Evolutionary conservation across 2,888 invertebrate species (phyloP), one percentile per base, ranked within the genome.

Genomic region (Chorisops tibialis): DNA sequence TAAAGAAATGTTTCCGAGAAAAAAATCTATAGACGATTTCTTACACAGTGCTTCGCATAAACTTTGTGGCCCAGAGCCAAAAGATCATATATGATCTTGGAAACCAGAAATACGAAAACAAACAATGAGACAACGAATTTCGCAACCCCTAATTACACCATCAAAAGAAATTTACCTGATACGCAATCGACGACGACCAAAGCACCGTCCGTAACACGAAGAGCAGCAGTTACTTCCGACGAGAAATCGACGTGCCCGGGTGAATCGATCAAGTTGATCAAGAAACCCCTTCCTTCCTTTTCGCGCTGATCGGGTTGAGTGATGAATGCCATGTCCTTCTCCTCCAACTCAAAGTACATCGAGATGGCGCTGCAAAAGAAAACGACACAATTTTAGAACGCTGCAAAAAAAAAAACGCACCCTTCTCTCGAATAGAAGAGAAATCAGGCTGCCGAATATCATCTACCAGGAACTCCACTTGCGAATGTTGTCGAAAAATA

Each of bases 241-340:
- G 98, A 98, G 84, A 99, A 99, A 82, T 99, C 99, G 75, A 99
- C 99, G 90, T 99, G 99, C 69, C 99, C 99, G 70, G 99, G 99
- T 18, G 99, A 99, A 81, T 99, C 99, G 72, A 99, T 99, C 81
- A 99, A 82, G 81, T 99, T 99, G 83, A 99, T 99, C 81, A 99
- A 90, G 87, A 99, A 99, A 82, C 96, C 97, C 80, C 89, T 91
- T 70, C 88, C 88, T 35, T 82, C 87, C 82, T 91, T 92, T 74
- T 96, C 95, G 74, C 93, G 87, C 80, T 96, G 95, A 80, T 93
- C 93, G 45, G 86, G 83, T 73, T 88, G 89, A 70, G 88, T 93
- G 78, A 99, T 96, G 84, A 96, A 96, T 14, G 88, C 85, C 77
- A 93, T 82, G 83, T 99, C 99, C 79, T 94, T 94, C 71, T 93